phyloP scores from a whole-genome alignment of 2,113 vertebrate species.

The Amphiprion percula region DNA sequence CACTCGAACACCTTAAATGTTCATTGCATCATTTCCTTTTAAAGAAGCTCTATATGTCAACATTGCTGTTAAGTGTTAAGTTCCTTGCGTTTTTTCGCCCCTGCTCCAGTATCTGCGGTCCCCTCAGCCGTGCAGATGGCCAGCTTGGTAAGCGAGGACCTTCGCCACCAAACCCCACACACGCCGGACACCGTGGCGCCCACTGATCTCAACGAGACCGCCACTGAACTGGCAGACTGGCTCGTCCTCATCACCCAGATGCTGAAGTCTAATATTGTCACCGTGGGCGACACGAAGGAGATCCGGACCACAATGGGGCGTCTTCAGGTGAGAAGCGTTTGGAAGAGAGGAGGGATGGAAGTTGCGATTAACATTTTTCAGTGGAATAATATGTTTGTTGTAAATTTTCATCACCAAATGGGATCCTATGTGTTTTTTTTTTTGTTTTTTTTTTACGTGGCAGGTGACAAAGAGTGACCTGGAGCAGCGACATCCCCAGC shows the following conservation, averaged over 20 bases:
- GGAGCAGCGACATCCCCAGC: conserved; percentile 93
- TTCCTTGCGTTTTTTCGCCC: not conserved
- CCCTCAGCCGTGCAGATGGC: conserved; percentile 81
- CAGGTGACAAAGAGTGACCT: conserved; percentile 95
- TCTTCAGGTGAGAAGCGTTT: conserved; percentile 88
- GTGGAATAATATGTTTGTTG: not conserved
- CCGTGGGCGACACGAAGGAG: conserved; percentile 93
- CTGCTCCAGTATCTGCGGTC: conserved; percentile 65
- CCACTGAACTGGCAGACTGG: conserved; percentile 95
- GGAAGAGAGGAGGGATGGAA: not conserved
- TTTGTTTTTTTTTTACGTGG: conserved; percentile 18
- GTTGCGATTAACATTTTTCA: not conserved
- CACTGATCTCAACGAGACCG: conserved; percentile 93
- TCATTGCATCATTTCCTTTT: conserved; percentile 50
- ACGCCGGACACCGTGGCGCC: conserved; percentile 86
- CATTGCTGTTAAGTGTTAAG: not conserved
- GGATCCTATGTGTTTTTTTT: conserved; percentile 1
- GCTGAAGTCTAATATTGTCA: conserved; percentile 98
- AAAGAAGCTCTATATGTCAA: conserved; percentile 38
- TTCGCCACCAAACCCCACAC: conserved; percentile 77
- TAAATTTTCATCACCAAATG: not conserved
- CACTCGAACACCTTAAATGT: conserved; percentile 22
- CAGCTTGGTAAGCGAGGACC: conserved; percentile 82
- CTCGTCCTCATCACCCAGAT: conserved; percentile 94
- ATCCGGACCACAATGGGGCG: conserved; percentile 92